A percentile compares a stretch with the other conserved stretches of the same genome.
Conservation (phyloP, 1,140 invertebrate species). For the Solenopsis invicta region DNA sequence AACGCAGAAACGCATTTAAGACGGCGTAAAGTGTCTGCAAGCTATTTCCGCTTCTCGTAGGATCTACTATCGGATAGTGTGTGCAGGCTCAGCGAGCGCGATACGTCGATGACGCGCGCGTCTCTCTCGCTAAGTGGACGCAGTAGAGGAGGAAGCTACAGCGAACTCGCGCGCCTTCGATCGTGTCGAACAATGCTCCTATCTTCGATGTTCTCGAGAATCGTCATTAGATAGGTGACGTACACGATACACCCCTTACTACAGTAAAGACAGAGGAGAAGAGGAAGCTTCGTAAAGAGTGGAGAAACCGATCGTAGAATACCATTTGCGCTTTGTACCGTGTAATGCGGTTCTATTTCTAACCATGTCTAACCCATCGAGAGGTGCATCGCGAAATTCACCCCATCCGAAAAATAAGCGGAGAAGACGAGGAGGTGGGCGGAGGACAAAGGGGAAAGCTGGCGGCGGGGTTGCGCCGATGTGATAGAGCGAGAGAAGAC, state of each 20-base stretch:
- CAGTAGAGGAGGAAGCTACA: conserved; percentile 25
- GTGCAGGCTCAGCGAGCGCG: background rate
- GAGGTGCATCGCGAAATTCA: conserved; percentile 58
- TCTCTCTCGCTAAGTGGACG: background rate
- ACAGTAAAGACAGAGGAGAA: no score
- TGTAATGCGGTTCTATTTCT: background rate
- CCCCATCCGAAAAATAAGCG: conserved; percentile 70
- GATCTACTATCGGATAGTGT: background rate
- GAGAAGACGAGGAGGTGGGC: conserved; percentile 43
- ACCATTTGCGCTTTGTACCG: conserved; percentile 4
- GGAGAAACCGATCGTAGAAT: background rate
- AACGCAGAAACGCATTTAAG: conserved; percentile 40
- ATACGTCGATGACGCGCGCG: background rate
- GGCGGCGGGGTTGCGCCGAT: conserved; percentile 68
- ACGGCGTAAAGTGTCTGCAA: conserved; percentile 7
- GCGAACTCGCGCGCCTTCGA: background rate
- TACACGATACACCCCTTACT: background rate
- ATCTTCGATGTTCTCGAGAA: background rate
- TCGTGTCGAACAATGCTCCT: background rate
- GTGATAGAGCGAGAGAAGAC: conserved; percentile 61
- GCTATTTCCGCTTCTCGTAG: conserved; percentile 10
- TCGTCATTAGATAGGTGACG: conserved; percentile 27
- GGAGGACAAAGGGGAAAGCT: conserved; percentile 49
- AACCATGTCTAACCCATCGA: background rate
- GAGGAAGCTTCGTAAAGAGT: background rate